These are phyloP conservation scores for Andrena haemorrhoa DNA, from an alignment of 2,888 invertebrate genomes.

Conservation along the genomic window DNA sequence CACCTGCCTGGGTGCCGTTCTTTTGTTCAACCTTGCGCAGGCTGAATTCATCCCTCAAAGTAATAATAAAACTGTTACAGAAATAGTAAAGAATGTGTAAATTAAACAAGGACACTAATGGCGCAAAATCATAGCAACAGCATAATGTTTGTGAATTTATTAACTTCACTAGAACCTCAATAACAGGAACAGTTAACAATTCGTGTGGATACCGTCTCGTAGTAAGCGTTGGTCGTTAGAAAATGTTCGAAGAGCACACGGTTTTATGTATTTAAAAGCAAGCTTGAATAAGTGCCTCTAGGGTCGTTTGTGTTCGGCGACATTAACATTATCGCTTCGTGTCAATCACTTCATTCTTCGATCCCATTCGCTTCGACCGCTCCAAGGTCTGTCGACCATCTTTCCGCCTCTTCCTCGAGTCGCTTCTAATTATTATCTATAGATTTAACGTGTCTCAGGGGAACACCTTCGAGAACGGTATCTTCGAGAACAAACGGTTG, in stretches of 20 bases:
- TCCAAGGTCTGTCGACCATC: not conserved
- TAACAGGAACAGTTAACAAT: constrained; percentile 36
- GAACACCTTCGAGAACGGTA: constrained; percentile 79
- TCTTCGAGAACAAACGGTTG: constrained; percentile 86
- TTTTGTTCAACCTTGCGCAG: no score
- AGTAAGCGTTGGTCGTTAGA: constrained; percentile 1
- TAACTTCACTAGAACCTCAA: constrained; percentile 20
- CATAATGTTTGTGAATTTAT: constrained; percentile 43
- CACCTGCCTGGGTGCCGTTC: no score
- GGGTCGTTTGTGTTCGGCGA: not conserved
- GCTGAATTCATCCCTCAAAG: no score
- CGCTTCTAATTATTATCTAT: constrained; percentile 21
- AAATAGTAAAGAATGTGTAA: no score
- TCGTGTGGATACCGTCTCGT: not conserved
- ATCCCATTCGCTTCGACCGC: not conserved
- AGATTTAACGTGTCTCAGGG: constrained; percentile 66
- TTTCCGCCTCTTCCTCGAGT: not conserved
- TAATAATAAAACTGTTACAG: no score
- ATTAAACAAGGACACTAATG: not conserved
- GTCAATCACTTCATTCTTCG: not conserved
- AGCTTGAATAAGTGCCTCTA: constrained; percentile 9
- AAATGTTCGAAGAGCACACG: not conserved
- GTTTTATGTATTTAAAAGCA: not conserved
- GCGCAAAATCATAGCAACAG: not conserved
- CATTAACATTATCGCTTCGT: not conserved